These are phyloP conservation scores for Myotis lucifugus DNA, from an alignment of 2,113 vertebrate species.

Conservation along the genomic window DNA sequence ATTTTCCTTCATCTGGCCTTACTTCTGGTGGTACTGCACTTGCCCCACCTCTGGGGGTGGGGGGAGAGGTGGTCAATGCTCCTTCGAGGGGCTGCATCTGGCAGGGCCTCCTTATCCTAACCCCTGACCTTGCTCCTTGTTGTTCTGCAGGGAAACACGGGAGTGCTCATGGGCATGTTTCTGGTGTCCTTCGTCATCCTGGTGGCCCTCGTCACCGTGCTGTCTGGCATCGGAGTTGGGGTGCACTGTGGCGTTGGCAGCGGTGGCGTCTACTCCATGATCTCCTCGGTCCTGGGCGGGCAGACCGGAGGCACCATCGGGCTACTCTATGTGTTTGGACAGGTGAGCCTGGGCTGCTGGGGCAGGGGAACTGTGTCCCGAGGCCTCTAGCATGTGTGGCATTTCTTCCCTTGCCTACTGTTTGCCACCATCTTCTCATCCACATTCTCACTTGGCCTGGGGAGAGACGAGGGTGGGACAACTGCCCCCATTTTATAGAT, in stretches of 20 bases:
- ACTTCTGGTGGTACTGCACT: too few relatives aligned
- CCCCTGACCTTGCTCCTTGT: background rate
- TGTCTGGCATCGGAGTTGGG: slow-evolving; percentile 94
- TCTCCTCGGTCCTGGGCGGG: slow-evolving; percentile 94
- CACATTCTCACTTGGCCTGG: background rate
- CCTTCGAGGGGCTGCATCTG: background rate
- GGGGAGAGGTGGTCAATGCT: background rate
- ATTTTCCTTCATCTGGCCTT: background rate
- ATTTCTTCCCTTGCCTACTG: background rate
- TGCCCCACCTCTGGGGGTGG: fast-evolving
- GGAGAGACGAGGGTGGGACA: background rate
- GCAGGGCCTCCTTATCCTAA: background rate
- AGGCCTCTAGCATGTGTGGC: background rate
- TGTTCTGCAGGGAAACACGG: slow-evolving; percentile 93
- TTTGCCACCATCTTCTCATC: background rate
- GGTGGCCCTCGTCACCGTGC: slow-evolving; percentile 93
- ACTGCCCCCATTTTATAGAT: background rate
- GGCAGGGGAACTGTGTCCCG: background rate
- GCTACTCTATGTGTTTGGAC: slow-evolving; percentile 96
- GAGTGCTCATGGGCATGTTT: slow-evolving; percentile 92
- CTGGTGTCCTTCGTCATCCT: slow-evolving; percentile 93
- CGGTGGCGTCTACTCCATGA: slow-evolving; percentile 97
- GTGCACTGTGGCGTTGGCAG: slow-evolving; percentile 90
- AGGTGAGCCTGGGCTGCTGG: slow-evolving; percentile 85
- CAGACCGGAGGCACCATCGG: slow-evolving; percentile 93